Conservation (phyloP, 2,888 invertebrate genomes). For the Alitta virens region DNA sequence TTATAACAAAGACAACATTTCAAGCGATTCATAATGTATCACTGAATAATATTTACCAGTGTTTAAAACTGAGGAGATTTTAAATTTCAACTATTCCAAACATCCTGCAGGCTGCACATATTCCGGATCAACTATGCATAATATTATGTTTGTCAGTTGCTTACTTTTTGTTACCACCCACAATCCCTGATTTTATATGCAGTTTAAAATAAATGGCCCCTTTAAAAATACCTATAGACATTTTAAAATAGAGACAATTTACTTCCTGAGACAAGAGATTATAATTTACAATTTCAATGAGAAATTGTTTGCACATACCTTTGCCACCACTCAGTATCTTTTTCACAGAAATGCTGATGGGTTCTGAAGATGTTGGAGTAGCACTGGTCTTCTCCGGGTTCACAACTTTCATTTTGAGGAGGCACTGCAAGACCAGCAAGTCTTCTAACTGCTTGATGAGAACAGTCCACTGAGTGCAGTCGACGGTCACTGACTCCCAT, state of each 20-base stretch:
- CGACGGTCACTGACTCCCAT: conserved; percentile 82
- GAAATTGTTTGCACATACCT: too few species aligned
- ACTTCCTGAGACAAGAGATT: too few species aligned
- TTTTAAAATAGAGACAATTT: too few species aligned
- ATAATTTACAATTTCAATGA: too few species aligned
- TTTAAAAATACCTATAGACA: too few species aligned
- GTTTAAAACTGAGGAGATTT: neutral
- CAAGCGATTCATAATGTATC: too few species aligned
- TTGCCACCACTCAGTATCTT: conserved; percentile 55
- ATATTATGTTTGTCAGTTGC: too few species aligned
- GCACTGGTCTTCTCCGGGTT: conserved; percentile 19
- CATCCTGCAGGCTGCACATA: neutral
- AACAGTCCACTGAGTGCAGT: conserved; percentile 82
- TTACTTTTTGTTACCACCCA: too few species aligned
- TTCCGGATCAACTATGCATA: too few species aligned
- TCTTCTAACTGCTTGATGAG: conserved; percentile 87
- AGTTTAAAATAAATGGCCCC: too few species aligned
- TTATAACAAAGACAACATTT: too few species aligned
- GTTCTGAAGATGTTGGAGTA: conserved; percentile 22
- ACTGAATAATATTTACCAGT: neutral
- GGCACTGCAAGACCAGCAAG: conserved; percentile 65
- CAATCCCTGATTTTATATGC: too few species aligned
- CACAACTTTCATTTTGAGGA: conserved; percentile 34
- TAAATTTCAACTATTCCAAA: neutral
- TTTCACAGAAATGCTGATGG: conserved; percentile 47